Conservation (phyloP, 2,797 vertebrate genomes). For the Mastacembelus armatus region DNA sequence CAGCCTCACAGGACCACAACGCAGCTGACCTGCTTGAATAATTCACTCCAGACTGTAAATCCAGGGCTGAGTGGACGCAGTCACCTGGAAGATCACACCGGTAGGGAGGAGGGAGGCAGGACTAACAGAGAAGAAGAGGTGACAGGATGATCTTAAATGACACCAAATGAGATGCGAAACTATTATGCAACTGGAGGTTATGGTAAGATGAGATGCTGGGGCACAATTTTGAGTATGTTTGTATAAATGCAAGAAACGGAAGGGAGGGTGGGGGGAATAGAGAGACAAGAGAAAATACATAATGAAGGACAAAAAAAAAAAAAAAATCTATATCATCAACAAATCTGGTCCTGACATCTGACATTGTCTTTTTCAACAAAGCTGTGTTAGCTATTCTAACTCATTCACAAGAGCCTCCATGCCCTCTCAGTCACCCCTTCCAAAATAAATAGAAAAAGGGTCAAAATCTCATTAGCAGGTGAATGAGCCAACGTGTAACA, state of each 20-base stretch:
- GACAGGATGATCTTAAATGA: conserved; percentile 1
- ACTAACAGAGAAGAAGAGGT: conserved; percentile 16
- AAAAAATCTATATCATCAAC: no score
- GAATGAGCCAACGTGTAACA: conserved; percentile 41
- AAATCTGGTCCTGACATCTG: neutral
- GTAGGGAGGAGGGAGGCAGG: conserved; percentile 6
- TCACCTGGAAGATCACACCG: conserved; percentile 62
- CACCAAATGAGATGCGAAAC: conserved; percentile 15
- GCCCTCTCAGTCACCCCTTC: neutral
- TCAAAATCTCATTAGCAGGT: conserved; percentile 60
- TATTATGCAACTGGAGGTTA: conserved; percentile 39
- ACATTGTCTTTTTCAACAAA: conserved; percentile 29
- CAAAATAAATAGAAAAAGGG: conserved; percentile 2
- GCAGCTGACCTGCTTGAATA: conserved; percentile 74
- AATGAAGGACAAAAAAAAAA: conserved; percentile 6
- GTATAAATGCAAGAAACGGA: neutral
- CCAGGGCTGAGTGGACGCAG: conserved; percentile 51
- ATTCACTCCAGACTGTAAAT: conserved; percentile 70
- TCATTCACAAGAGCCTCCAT: conserved; percentile 22
- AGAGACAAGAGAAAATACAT: neutral
- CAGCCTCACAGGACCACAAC: conserved; percentile 41
- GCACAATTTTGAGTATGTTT: neutral
- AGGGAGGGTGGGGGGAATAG: neutral
- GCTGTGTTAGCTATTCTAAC: conserved; percentile 33
- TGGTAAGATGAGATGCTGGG: neutral